Evolutionary conservation across 2,888 invertebrate genomes (phyloP).

Genomic region (Microchrysa polita): DNA sequence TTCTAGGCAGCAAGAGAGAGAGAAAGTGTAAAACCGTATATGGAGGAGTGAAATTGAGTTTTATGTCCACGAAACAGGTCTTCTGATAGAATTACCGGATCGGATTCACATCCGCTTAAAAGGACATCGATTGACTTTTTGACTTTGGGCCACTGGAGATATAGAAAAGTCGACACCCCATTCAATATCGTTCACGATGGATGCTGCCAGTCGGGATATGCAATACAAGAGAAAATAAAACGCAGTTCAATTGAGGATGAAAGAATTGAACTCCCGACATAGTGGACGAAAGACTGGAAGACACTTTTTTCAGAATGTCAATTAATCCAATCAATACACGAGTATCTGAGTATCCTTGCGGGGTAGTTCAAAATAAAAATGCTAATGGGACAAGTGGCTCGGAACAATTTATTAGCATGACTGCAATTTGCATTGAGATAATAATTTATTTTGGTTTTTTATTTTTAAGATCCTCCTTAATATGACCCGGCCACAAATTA

Average conservation of each 20-base stretch:
- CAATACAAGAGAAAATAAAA: too few species aligned
- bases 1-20: too few species aligned
- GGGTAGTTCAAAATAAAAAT: too few species aligned
- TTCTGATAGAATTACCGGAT: conserved; percentile 38
- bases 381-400: too few species aligned
- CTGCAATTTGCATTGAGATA: conserved; percentile 12
- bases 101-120: conserved; percentile 20
- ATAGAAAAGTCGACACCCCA: conserved; percentile 16
- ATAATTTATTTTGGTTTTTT: background rate
- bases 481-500: background rate
- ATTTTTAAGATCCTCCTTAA: background rate
- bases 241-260: too few species aligned
- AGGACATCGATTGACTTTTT: conserved; percentile 41
- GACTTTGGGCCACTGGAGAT: conserved; percentile 15
- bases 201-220: too few species aligned
- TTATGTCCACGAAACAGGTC: conserved; percentile 31
- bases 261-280: too few species aligned
- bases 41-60: conserved; percentile 19
- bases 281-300: too few species aligned
- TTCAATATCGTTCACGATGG: background rate
- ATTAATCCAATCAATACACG: too few species aligned
- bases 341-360: too few species aligned
- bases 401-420: background rate
- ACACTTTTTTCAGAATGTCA: too few species aligned
- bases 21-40: conserved; percentile 33